A percentile compares a stretch with the other conserved stretches of the same genome.
These are phyloP conservation scores for Galeopterus variegatus DNA, from an alignment of 2,113 vertebrate species.

Conservation along the genomic window DNA sequence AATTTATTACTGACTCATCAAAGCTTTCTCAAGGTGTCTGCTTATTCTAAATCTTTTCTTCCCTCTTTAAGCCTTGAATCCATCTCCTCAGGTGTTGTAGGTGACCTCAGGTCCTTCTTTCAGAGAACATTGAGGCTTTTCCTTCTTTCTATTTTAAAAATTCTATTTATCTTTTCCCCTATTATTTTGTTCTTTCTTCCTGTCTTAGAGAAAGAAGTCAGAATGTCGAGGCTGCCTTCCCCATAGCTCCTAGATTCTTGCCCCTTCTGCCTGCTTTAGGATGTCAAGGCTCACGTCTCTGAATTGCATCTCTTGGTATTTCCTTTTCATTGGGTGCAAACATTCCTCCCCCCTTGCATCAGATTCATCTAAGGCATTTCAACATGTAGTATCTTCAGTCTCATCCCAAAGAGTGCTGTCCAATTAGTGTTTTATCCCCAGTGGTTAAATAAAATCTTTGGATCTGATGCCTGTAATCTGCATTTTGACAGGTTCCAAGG, in stretches of 20 bases:
- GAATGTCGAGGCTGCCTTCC: not conserved
- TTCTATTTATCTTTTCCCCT: not conserved
- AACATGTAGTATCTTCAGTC: not conserved
- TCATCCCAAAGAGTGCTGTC: not conserved
- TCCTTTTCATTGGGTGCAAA: not conserved
- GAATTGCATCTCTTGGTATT: not conserved
- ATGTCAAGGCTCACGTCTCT: not conserved
- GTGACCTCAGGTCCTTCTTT: not conserved
- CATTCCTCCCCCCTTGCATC: not conserved
- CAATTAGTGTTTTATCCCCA: not conserved
- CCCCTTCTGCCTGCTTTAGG: not conserved
- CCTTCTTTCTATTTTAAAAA: not conserved
- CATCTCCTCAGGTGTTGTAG: not conserved
- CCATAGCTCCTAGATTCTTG: not conserved
- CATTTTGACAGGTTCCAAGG: not conserved
- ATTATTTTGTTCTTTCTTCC: not conserved
- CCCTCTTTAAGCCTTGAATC: not conserved
- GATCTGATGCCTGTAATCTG: not conserved
- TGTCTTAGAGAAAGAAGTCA: constrained; percentile 32
- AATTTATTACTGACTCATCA: not conserved
- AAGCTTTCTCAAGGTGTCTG: not conserved
- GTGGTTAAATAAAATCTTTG: not conserved
- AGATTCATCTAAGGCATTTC: not conserved
- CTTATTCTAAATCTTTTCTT: not conserved
- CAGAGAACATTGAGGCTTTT: not conserved